Percentiles rank a stretch among this genome's conserved stretches.
phyloP scores from a whole-genome alignment of 2,888 invertebrate genomes.

The Cordylochernes scorpioides region DNA sequence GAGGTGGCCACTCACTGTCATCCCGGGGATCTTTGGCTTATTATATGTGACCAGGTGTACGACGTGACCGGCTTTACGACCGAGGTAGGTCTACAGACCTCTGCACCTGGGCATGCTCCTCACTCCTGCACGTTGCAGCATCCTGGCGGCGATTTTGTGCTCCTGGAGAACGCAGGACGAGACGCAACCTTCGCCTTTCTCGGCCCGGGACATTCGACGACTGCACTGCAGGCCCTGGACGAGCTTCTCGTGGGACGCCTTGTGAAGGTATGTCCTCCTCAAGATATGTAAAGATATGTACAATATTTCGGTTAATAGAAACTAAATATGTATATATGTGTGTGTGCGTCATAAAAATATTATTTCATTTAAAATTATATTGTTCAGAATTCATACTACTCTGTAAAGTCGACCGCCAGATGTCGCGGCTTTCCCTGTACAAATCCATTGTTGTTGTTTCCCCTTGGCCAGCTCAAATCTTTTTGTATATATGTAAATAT shows the following conservation, averaged over 20 bases:
- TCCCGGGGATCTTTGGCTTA: constrained; percentile 48
- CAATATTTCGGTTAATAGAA: no score
- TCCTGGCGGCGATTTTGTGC: constrained; percentile 53
- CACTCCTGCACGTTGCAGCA: constrained; percentile 31
- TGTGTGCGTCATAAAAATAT: no score
- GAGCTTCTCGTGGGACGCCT: constrained; percentile 45
- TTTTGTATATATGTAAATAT: no score
- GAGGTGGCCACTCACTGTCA: constrained; percentile 49
- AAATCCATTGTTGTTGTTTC: no score
- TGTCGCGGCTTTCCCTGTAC: no score
- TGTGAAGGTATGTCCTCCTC: constrained; percentile 29
- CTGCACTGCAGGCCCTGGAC: constrained; percentile 35
- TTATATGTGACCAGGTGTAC: constrained; percentile 61
- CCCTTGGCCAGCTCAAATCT: no score
- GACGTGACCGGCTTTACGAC: constrained; percentile 46
- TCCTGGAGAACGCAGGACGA: constrained; percentile 54
- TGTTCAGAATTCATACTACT: no score
- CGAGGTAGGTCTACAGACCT: constrained; percentile 18
- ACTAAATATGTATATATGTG: no score
- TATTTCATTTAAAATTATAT: no score
- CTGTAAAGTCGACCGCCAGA: no score
- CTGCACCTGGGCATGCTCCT: no score
- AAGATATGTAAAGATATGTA: no score
- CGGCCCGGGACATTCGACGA: constrained; percentile 44
- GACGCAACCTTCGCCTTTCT: constrained; percentile 58